These are phyloP conservation scores for Parazoanthus darwini DNA, from an alignment of 92 coral and sea anemone genomes.

Conservation along the genomic window DNA sequence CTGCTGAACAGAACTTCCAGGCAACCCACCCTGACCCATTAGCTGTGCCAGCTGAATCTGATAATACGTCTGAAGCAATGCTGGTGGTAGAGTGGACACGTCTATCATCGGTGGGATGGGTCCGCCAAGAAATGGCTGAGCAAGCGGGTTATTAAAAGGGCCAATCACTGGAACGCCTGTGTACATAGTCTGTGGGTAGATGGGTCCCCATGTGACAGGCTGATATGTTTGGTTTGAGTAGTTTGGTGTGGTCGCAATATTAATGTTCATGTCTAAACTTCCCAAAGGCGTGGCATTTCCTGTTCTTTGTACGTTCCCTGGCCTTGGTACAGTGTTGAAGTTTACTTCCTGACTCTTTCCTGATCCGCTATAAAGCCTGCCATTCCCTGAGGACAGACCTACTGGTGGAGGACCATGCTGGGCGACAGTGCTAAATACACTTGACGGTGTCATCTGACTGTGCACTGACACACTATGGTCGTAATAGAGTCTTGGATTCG, in stretches of 20 bases:
- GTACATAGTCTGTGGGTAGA: constrained; percentile 17
- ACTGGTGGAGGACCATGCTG: not conserved
- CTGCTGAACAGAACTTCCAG: not conserved
- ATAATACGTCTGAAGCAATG: constrained; percentile 26
- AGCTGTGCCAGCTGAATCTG: not conserved
- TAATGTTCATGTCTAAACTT: not conserved
- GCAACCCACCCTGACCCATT: not conserved
- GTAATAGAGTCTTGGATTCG: not conserved
- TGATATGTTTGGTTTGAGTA: constrained; percentile 1
- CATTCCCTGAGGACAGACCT: not conserved
- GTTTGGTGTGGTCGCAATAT: not conserved
- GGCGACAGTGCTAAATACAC: not conserved
- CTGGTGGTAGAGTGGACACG: not conserved
- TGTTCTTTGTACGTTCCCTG: not conserved
- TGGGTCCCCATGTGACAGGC: not conserved
- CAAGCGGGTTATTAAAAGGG: not conserved
- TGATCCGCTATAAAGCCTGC: not conserved
- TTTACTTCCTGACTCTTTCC: not conserved
- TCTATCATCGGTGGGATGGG: constrained; percentile 8
- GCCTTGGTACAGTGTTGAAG: too few species aligned
- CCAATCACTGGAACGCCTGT: not conserved
- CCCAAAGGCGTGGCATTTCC: not conserved
- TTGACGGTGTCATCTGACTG: not conserved
- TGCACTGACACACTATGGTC: not conserved
- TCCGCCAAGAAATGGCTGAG: constrained; percentile 15